Evolutionary conservation across 2,888 invertebrate genomes (phyloP).

Genomic region (Lithophane socia): DNA sequence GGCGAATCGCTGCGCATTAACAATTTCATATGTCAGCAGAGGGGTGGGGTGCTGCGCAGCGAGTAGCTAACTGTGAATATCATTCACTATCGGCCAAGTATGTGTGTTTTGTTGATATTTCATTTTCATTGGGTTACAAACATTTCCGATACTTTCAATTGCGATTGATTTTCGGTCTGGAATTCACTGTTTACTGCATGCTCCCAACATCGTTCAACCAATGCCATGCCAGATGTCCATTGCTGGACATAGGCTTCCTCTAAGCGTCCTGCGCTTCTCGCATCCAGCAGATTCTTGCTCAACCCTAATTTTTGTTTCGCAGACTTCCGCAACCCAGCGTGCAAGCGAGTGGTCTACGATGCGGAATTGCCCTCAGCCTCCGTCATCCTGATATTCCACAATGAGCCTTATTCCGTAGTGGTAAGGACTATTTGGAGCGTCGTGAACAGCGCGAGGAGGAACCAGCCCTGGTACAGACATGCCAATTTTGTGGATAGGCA

Average conservation of each 20-base stretch:
- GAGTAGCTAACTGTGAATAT: neutral
- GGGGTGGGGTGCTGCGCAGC: too few relatives aligned
- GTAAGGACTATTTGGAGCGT: conserved; percentile 97
- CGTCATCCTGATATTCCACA: conserved; percentile 96
- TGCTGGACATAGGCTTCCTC: neutral
- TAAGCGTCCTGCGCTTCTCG: too few relatives aligned
- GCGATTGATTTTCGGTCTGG: neutral
- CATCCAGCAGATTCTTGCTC: neutral
- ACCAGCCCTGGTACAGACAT: conserved; percentile 78
- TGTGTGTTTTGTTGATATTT: neutral
- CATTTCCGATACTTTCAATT: neutral
- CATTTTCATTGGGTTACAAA: neutral
- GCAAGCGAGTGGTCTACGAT: conserved; percentile 82
- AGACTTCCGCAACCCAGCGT: conserved; percentile 86
- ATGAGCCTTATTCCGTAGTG: conserved; percentile 97
- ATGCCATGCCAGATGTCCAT: neutral
- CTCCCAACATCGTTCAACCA: neutral
- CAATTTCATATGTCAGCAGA: too few relatives aligned
- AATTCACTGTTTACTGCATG: neutral
- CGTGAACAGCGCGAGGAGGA: conserved; percentile 93
- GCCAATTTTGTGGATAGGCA: conserved; percentile 79
- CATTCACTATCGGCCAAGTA: neutral
- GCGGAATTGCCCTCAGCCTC: conserved; percentile 93
- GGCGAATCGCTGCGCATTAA: too few relatives aligned
- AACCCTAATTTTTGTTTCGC: neutral